phyloP scores from a whole-genome alignment of 2,113 vertebrate genomes.

The Toxotes chatareus region DNA sequence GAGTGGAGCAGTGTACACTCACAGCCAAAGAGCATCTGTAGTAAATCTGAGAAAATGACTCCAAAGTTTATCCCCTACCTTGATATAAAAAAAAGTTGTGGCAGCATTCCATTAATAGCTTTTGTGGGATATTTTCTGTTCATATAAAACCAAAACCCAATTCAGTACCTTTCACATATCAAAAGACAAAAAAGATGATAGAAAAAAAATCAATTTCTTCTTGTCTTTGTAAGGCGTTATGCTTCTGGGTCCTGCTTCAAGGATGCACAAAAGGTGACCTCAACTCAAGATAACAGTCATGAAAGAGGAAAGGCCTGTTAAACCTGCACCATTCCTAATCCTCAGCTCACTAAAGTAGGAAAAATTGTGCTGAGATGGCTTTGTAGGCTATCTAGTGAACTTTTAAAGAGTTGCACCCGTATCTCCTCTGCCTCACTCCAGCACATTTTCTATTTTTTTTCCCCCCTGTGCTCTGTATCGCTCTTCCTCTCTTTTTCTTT shows the following conservation, averaged over 20 bases:
- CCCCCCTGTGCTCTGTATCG: background rate
- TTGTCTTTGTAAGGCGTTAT: slow-evolving; percentile 12
- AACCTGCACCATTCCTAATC: slow-evolving; percentile 47
- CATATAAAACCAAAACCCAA: background rate
- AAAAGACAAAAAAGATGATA: slow-evolving; percentile 6
- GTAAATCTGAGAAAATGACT: background rate
- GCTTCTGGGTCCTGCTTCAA: slow-evolving; percentile 4
- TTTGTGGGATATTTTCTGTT: background rate
- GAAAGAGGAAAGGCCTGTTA: slow-evolving; percentile 31
- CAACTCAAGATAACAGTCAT: slow-evolving; percentile 33
- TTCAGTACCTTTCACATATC: background rate
- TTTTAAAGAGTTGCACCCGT: slow-evolving; percentile 24
- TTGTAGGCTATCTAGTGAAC: slow-evolving; percentile 25
- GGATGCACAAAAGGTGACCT: slow-evolving; percentile 44
- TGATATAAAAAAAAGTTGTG: background rate
- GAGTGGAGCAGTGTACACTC: background rate
- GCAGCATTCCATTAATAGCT: background rate
- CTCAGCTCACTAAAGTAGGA: slow-evolving; percentile 31
- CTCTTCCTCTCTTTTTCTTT: slow-evolving; percentile 40
- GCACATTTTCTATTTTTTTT: background rate
- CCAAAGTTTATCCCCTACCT: background rate
- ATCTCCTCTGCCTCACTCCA: slow-evolving; percentile 27
- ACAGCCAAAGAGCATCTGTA: background rate
- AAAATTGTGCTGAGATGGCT: slow-evolving; percentile 59
- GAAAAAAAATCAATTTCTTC: background rate